A percentile compares a stretch with the other conserved stretches of the same genome.
Conservation (phyloP, 1,140 invertebrate genomes). For the Drosophila lini region DNA sequence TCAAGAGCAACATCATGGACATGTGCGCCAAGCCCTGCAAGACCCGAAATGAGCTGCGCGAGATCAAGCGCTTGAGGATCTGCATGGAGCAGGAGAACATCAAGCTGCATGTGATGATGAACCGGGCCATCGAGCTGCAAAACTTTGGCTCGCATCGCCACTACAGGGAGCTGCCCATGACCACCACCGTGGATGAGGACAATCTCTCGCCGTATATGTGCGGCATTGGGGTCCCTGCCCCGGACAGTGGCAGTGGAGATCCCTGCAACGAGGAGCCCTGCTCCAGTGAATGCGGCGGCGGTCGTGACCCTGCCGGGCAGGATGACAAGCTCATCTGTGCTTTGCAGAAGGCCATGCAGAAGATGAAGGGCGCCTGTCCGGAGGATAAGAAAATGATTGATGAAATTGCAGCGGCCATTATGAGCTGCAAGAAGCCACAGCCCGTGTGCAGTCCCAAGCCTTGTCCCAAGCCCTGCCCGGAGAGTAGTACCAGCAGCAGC, state of each 20-base stretch:
- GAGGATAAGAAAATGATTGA: constrained; percentile 77
- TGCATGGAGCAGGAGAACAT: constrained; percentile 82
- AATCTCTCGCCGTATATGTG: constrained; percentile 66
- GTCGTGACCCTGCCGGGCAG: constrained; percentile 38
- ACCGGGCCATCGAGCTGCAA: constrained; percentile 69
- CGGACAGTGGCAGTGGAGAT: constrained; percentile 16
- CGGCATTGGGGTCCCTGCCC: constrained; percentile 25
- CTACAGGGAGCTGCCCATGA: constrained; percentile 65
- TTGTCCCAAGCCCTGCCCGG: constrained; percentile 20
- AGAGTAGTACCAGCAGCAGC: constrained; percentile 37
- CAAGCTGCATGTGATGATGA: constrained; percentile 73
- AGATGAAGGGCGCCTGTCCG: constrained; percentile 76
- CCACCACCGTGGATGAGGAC: constrained; percentile 79
- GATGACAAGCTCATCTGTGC: constrained; percentile 62
- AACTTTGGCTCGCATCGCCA: constrained; percentile 74
- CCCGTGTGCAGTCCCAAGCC: constrained; percentile 44
- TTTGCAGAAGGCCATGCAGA: constrained; percentile 72
- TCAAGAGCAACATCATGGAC: constrained; percentile 70
- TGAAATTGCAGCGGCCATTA: constrained; percentile 68
- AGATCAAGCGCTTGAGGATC: constrained; percentile 70
- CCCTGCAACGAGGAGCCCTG: constrained; percentile 48
- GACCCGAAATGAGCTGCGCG: constrained; percentile 63
- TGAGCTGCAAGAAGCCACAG: constrained; percentile 46
- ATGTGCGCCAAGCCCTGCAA: constrained; percentile 71
- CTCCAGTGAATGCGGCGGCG: constrained; percentile 22